These are phyloP conservation scores for Apocheima hispidaria DNA, from an alignment of 2,888 invertebrate genomes.

Conservation along the genomic window DNA sequence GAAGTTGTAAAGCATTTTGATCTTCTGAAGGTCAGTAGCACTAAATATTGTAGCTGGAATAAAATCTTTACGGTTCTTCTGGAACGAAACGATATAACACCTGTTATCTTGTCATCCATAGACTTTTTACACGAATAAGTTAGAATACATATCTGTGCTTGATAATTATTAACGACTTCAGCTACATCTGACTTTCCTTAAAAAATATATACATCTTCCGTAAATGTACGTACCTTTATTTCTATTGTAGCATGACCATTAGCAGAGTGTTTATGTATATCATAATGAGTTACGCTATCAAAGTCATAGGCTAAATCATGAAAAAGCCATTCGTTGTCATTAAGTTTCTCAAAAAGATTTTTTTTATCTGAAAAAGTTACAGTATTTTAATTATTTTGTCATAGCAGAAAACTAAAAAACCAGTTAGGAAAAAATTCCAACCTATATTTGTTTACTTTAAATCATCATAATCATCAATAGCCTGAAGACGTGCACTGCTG, in stretches of 20 bases:
- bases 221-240: slow-evolving; percentile 52
- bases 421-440: too few relatives aligned
- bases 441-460: too few relatives aligned
- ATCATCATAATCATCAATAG: too few relatives aligned
- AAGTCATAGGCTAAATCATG: slow-evolving; percentile 65
- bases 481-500: too few relatives aligned
- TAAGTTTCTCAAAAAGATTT: slow-evolving; percentile 57
- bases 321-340: slow-evolving; percentile 66
- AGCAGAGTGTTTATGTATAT: slow-evolving; percentile 58
- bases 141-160: too few relatives aligned
- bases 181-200: background rate
- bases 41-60: slow-evolving; percentile 49
- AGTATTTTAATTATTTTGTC: background rate
- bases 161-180: too few relatives aligned
- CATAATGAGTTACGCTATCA: slow-evolving; percentile 67
- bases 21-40: slow-evolving; percentile 60
- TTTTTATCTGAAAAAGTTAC: slow-evolving; percentile 59
- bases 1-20: slow-evolving; percentile 67
- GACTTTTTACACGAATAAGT: too few relatives aligned
- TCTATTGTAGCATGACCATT: slow-evolving; percentile 65
- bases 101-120: too few relatives aligned
- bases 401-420: background rate
- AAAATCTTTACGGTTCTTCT: slow-evolving; percentile 1
- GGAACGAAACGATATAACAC: background rate
- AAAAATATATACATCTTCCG: background rate